phyloP scores from a whole-genome alignment of 2,797 vertebrate genomes.

The Gymnoscopelus microlampas region DNA sequence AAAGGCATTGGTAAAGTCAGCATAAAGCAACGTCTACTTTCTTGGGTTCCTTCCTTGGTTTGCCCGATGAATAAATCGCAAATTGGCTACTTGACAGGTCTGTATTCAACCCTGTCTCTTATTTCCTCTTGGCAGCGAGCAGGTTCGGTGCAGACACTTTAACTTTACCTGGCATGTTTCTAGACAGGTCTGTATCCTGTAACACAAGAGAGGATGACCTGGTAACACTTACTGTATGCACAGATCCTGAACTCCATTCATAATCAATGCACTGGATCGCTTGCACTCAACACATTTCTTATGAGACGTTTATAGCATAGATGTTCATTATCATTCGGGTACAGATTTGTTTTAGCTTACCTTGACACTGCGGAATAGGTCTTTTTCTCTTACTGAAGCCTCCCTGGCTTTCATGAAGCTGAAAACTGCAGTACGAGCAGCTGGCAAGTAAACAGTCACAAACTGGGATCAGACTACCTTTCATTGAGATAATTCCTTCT shows the following conservation, averaged over 20 bases:
- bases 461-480: background rate
- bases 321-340: background rate
- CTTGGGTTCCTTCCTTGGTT: too few species aligned
- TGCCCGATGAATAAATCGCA: background rate
- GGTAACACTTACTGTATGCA: background rate
- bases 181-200: constrained; percentile 93
- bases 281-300: background rate
- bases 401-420: constrained; percentile 95
- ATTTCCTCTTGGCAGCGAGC: constrained; percentile 91
- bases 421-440: constrained; percentile 92
- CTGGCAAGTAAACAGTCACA: constrained; percentile 69
- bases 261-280: background rate
- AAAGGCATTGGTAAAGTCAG: background rate
- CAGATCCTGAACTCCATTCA: background rate
- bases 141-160: constrained; percentile 97
- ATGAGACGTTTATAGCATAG: background rate
- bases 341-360: constrained; percentile 66
- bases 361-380: constrained; percentile 96
- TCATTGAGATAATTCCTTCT: background rate
- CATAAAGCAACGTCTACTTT: background rate
- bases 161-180: constrained; percentile 97
- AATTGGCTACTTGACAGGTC: background rate
- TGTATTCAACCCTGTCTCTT: constrained; percentile 11
- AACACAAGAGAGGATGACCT: constrained; percentile 27
- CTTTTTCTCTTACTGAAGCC: constrained; percentile 88